phyloP scores from a whole-genome alignment of 2,888 invertebrate species.

The Agriotes lineatus region DNA sequence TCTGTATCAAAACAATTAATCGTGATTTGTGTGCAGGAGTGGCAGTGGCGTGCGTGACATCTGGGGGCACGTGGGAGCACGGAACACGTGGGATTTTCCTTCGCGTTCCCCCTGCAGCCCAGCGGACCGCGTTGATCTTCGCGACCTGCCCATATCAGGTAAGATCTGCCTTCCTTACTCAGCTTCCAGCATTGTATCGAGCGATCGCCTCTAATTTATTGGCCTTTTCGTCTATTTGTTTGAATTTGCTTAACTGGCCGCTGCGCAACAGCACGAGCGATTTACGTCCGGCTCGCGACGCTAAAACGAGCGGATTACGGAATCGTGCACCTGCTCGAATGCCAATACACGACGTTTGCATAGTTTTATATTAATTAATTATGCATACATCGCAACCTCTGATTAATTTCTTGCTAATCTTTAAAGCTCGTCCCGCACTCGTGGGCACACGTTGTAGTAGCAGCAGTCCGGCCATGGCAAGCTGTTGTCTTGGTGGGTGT shows the following conservation, averaged over 20 bases:
- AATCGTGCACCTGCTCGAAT: slow-evolving; percentile 11
- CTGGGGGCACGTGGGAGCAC: slow-evolving; percentile 58
- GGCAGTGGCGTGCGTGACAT: slow-evolving; percentile 59
- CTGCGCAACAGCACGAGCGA: background rate
- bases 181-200: slow-evolving; percentile 21
- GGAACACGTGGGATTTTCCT: slow-evolving; percentile 57
- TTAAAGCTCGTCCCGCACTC: background rate
- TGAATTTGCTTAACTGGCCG: slow-evolving; percentile 10
- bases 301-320: background rate
- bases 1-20: slow-evolving; percentile 50
- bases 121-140: slow-evolving; percentile 51
- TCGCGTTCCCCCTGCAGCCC: slow-evolving; percentile 49
- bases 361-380: background rate
- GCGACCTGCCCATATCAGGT: slow-evolving; percentile 58
- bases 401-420: background rate
- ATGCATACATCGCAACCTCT: too few relatives aligned
- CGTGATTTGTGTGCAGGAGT: slow-evolving; percentile 56
- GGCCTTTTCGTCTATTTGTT: slow-evolving; percentile 17
- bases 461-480: slow-evolving; percentile 15
- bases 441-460: slow-evolving; percentile 3
- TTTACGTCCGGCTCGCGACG: background rate
- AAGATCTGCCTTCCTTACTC: slow-evolving; percentile 49
- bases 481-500: background rate
- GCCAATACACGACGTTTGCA: slow-evolving; percentile 3
- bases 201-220: slow-evolving; percentile 12